phyloP scores from a whole-genome alignment of 1,140 invertebrate genomes.

The Drosophila fuyamai region DNA sequence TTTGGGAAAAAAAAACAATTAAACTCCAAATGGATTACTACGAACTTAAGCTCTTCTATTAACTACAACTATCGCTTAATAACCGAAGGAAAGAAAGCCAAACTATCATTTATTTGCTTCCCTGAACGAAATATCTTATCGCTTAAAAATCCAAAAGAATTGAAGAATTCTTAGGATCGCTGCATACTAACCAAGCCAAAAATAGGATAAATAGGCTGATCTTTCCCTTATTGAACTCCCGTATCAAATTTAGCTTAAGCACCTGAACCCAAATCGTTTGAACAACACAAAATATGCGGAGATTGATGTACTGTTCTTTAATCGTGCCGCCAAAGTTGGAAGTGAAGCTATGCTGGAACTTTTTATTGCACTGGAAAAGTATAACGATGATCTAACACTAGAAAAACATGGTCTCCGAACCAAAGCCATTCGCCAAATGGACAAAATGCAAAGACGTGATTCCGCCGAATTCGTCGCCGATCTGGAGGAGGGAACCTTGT shows the following conservation, averaged over 20 bases:
- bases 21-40: not conserved
- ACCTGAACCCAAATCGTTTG: slow-evolving; percentile 85
- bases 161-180: not conserved
- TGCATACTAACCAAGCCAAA: not conserved
- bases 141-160: slow-evolving; percentile 6
- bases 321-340: slow-evolving; percentile 94
- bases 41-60: not conserved
- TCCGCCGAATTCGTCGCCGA: slow-evolving; percentile 48
- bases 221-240: slow-evolving; percentile 5
- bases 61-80: slow-evolving; percentile 16
- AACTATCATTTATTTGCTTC: slow-evolving; percentile 1
- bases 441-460: slow-evolving; percentile 16
- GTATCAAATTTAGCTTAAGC: slow-evolving; percentile 54
- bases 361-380: slow-evolving; percentile 86
- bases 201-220: not conserved
- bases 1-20: not conserved
- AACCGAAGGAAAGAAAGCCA: slow-evolving; percentile 2
- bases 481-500: slow-evolving; percentile 61
- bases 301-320: slow-evolving; percentile 88
- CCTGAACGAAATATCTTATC: not conserved
- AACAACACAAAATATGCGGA: slow-evolving; percentile 92
- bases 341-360: slow-evolving; percentile 95
- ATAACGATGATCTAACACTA: slow-evolving; percentile 46
- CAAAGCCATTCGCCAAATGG: slow-evolving; percentile 20
- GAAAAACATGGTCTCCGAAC: slow-evolving; percentile 69